Conservation (phyloP, 2,113 vertebrate genomes). For the Myrmophylax atrothorax region DNA sequence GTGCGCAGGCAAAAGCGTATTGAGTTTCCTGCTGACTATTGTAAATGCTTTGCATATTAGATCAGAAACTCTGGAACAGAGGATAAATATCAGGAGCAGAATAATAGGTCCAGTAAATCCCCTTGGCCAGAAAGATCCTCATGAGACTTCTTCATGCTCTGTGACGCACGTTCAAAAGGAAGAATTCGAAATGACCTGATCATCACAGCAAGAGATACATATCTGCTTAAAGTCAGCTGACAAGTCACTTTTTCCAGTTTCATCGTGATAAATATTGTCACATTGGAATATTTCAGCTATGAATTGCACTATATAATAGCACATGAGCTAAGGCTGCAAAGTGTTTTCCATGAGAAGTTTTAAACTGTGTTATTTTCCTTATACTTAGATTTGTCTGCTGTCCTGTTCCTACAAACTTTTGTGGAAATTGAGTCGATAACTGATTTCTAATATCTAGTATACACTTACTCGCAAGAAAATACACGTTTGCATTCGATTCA, state of each 20-base stretch:
- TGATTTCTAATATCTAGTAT: neutral
- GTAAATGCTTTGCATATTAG: slow-evolving; percentile 70
- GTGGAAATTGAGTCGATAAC: neutral
- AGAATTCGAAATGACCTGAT: slow-evolving; percentile 20
- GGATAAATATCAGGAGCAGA: slow-evolving; percentile 55
- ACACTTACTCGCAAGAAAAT: neutral
- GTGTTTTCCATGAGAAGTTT: neutral
- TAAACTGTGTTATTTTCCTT: neutral
- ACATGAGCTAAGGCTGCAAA: neutral
- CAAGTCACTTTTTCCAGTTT: slow-evolving; percentile 50
- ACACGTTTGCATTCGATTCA: neutral
- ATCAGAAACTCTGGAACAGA: slow-evolving; percentile 60
- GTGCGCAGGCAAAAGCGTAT: slow-evolving; percentile 61
- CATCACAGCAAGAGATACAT: neutral
- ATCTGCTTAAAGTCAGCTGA: slow-evolving; percentile 29
- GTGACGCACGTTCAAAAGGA: slow-evolving; percentile 53
- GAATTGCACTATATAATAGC: neutral
- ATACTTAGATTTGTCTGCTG: neutral
- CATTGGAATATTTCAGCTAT: neutral
- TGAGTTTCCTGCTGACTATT: slow-evolving; percentile 81
- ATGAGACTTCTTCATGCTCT: slow-evolving; percentile 24
- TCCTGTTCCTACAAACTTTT: neutral
- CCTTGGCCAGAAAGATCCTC: slow-evolving; percentile 52
- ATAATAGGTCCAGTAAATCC: slow-evolving; percentile 66
- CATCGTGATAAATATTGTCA: neutral